Conservation (phyloP, 2,797 vertebrate genomes). For the Betta splendens region DNA sequence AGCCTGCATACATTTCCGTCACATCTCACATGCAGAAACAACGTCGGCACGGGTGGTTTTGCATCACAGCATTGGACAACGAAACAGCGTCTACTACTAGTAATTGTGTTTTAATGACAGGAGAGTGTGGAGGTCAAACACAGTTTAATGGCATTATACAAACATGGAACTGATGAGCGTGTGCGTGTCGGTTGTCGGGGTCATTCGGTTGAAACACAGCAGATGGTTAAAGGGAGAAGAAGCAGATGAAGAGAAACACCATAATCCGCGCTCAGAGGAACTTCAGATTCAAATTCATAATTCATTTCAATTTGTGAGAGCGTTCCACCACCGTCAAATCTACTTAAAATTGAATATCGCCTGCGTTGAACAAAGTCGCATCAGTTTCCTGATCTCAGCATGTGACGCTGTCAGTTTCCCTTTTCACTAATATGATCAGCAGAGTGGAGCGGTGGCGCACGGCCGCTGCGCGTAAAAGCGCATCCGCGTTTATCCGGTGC, state of each 20-base stretch:
- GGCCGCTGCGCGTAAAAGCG: slow-evolving; percentile 39
- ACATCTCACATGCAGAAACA: background rate
- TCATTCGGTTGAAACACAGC: background rate
- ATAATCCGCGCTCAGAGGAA: no score
- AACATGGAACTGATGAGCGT: background rate
- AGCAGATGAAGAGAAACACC: no score
- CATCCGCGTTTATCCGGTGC: slow-evolving; percentile 24
- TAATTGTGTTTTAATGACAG: slow-evolving; percentile 11
- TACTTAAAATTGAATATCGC: background rate
- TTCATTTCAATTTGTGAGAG: no score
- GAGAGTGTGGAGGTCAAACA: background rate
- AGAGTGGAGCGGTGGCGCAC: background rate
- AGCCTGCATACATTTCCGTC: slow-evolving; percentile 20
- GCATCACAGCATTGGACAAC: background rate
- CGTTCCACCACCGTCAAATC: no score
- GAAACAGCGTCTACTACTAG: background rate
- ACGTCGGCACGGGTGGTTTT: background rate
- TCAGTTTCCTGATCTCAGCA: background rate
- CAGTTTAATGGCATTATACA: background rate
- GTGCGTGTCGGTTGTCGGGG: background rate
- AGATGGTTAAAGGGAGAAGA: no score
- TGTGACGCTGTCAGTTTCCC: background rate
- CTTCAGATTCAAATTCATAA: no score
- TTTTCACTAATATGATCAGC: background rate
- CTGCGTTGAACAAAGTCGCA: background rate